Evolutionary conservation across 2,888 invertebrate genomes (phyloP).

Genomic region (Perithous albicinctus): DNA sequence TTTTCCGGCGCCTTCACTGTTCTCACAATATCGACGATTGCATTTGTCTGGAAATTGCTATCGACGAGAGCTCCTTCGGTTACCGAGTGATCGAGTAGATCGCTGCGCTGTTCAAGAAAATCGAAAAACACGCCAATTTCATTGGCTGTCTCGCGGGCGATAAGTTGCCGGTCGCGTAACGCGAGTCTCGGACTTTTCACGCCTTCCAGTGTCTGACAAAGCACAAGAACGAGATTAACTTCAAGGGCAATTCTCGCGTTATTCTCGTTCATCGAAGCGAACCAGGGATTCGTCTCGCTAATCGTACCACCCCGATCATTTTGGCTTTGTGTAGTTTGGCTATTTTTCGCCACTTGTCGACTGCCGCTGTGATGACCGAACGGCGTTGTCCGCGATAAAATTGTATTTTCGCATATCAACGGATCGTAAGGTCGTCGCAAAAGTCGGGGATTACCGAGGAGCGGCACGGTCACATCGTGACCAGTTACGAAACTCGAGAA

Average conservation of each 20-base stretch:
- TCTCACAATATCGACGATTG: slow-evolving; percentile 71
- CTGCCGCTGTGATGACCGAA: slow-evolving; percentile 76
- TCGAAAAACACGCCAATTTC: slow-evolving; percentile 83
- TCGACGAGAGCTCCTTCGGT: slow-evolving; percentile 71
- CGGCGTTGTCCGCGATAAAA: slow-evolving; percentile 81
- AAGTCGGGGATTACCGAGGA: slow-evolving; percentile 81
- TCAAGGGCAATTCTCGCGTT: slow-evolving; percentile 82
- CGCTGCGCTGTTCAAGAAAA: slow-evolving; percentile 79
- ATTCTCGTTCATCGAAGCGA: slow-evolving; percentile 83
- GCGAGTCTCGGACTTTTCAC: slow-evolving; percentile 81
- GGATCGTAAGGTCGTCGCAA: slow-evolving; percentile 83
- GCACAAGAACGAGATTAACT: slow-evolving; percentile 81
- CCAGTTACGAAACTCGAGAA: slow-evolving; percentile 79
- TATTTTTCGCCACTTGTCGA: slow-evolving; percentile 76
- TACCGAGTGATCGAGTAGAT: slow-evolving; percentile 75
- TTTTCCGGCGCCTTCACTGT: slow-evolving; percentile 74
- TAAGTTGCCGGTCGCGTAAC: slow-evolving; percentile 81
- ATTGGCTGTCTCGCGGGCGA: slow-evolving; percentile 82
- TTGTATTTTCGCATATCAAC: slow-evolving; percentile 83
- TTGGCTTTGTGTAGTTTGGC: slow-evolving; percentile 26
- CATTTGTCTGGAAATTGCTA: slow-evolving; percentile 66
- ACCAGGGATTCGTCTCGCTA: slow-evolving; percentile 79
- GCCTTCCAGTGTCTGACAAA: slow-evolving; percentile 82
- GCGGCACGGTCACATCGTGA: slow-evolving; percentile 79
- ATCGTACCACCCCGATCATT: slow-evolving; percentile 10